Conservation (phyloP, 2,797 vertebrate species). For the Alauda arvensis region DNA sequence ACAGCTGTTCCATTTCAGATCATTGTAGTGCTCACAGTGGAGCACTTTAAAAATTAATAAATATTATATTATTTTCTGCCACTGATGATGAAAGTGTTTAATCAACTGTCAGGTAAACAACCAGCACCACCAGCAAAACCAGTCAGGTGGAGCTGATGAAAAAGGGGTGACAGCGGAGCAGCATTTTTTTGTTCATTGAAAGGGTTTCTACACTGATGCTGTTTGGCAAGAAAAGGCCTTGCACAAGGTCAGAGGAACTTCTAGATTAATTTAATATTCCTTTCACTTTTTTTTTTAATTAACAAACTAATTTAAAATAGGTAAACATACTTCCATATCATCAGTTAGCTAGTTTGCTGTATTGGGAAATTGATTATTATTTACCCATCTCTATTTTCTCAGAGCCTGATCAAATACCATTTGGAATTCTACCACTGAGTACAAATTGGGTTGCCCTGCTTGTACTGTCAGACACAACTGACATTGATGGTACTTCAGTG, state of each 20-base stretch:
- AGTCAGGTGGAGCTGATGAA: conserved; percentile 20
- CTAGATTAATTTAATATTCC: not conserved
- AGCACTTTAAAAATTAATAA: conserved; percentile 71
- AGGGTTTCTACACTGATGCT: not conserved
- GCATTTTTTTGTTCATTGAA: not conserved
- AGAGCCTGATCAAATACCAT: not conserved
- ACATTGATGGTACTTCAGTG: not conserved
- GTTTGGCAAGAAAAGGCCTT: not conserved
- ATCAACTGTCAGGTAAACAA: conserved; percentile 11
- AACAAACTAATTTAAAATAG: not conserved
- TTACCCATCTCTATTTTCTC: not conserved
- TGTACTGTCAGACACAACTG: not conserved
- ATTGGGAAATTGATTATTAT: not conserved
- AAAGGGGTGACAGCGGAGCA: not conserved
- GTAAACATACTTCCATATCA: not conserved
- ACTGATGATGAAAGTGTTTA: conserved; percentile 54
- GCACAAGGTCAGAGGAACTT: not conserved
- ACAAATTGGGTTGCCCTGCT: not conserved
- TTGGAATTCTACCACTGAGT: not conserved
- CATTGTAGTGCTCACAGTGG: conserved; percentile 48
- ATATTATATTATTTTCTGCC: conserved; percentile 50
- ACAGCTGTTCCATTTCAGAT: conserved; percentile 70
- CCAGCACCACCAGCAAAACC: conserved; percentile 1
- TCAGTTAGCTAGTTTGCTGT: not conserved
- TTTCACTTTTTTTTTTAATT: not conserved